Evolutionary conservation across 37 sponge, comb jelly and placozoan species (phyloP).

Genomic region (Corticium candelabrum): DNA sequence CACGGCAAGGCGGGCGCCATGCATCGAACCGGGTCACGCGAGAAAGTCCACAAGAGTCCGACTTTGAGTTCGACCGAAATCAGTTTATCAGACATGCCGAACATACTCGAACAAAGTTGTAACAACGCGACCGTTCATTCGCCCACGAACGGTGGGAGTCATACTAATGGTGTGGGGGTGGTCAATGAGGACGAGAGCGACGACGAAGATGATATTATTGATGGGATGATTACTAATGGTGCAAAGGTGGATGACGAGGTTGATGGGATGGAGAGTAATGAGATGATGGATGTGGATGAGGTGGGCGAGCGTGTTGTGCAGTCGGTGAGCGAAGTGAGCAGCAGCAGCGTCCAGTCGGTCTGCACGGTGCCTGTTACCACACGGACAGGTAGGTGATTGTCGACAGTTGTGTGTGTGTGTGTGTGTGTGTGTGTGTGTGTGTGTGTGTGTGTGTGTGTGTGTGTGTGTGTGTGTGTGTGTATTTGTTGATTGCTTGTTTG

Average conservation of each 20-base stretch:
- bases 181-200: not conserved
- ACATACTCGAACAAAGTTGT: not conserved
- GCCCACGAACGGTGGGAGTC: not conserved
- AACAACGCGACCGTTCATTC: not conserved
- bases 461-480: conserved; percentile 5
- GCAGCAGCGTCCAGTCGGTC: too few relatives aligned
- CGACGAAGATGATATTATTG: conserved; percentile 2
- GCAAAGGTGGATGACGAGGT: not conserved
- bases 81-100: too few relatives aligned
- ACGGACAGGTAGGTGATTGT: too few relatives aligned
- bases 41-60: not conserved
- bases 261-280: not conserved
- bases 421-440: conserved; percentile 5
- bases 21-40: not conserved
- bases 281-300: not conserved
- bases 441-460: conserved; percentile 5
- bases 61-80: not conserved
- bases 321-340: too few relatives aligned
- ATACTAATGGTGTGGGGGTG: not conserved
- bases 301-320: not conserved
- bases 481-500: not conserved
- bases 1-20: not conserved
- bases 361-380: too few relatives aligned
- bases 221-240: conserved; percentile 18
- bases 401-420: not conserved